Base-by-base conservation (phyloP, 2,888 invertebrate species). In the Catocala fraxini region DNA sequence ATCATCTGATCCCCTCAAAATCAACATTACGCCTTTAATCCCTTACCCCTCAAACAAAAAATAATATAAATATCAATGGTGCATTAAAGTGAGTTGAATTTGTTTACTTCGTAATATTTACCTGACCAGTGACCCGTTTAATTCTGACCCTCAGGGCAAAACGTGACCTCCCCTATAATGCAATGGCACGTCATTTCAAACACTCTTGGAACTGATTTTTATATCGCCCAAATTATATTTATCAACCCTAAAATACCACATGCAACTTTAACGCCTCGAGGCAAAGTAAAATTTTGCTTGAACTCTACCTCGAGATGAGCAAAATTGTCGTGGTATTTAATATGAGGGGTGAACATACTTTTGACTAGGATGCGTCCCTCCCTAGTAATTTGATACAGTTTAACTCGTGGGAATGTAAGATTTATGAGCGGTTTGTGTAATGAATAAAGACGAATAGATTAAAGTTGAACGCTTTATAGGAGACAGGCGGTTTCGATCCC, bases 61-160 rank as follows among this genome's bases (percentile, higher is more conserved):
- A 86, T 86, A 75, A 78, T 77, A 75, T 68, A 89, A 90, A 89
- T 89, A 90, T 87, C 92, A 91, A 90, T 89, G 91, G 86, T 85
- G 91, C 91, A 92, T 92, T 88, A 89, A 90, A 90, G 85, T 87
- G 89, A 87, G 86, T 87, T 86, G 84, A 93, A 91, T 92, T 91
- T 92, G 92, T 93, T 92, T 92, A 86, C 87, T 82, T 89, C 86
- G 88, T 89, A 89, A 89, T 92, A 91, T 93, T 92, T 93, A 93
- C 92, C 89, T 92, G 93, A 85, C 89, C 88, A 89, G 74, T 92
- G 92, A 89, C 88, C 92, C 93, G 90, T 86, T 91, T 91, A 88
- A 93, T 92, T 84, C 82, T 81, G 80, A 80, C 85, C 83, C 81
- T 79, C 76, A 81, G 86, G 86, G 77, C 79, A 46, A 58, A 73